Conservation (phyloP, 2,888 invertebrate species). For the Diarsia mendica region DNA sequence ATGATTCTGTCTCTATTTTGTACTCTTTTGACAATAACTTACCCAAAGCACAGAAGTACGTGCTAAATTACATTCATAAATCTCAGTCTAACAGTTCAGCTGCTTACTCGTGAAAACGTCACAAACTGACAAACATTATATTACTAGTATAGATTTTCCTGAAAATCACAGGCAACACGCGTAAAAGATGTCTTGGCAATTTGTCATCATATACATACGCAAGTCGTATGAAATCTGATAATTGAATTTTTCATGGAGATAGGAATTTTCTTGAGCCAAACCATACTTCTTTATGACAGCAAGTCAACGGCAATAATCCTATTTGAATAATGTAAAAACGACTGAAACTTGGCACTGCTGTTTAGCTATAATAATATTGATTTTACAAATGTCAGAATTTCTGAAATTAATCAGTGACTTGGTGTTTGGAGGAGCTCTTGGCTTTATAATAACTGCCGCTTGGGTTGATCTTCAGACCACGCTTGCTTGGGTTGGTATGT, state of each 20-base stretch:
- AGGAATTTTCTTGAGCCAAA: neutral
- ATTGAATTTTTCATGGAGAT: slow-evolving; percentile 11
- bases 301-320: neutral
- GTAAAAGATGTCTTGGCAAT: neutral
- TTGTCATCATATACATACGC: neutral
- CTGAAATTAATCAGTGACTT: neutral
- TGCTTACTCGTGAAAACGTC: neutral
- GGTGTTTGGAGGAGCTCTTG: too few species aligned
- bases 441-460: too few species aligned
- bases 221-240: slow-evolving; percentile 6
- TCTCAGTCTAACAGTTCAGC: neutral
- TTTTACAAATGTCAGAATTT: neutral
- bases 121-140: neutral
- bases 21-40: neutral
- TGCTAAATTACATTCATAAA: neutral
- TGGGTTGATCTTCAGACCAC: too few species aligned
- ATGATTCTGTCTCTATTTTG: neutral
- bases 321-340: neutral
- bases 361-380: neutral
- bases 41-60: neutral
- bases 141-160: neutral
- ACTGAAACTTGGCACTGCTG: neutral
- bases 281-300: neutral
- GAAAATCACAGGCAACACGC: neutral
- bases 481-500: too few species aligned